A percentile compares a stretch with the other conserved stretches of the same genome.
Evolutionary conservation across 1,140 invertebrate species (phyloP).

Genomic region (Cephus cinctus): DNA sequence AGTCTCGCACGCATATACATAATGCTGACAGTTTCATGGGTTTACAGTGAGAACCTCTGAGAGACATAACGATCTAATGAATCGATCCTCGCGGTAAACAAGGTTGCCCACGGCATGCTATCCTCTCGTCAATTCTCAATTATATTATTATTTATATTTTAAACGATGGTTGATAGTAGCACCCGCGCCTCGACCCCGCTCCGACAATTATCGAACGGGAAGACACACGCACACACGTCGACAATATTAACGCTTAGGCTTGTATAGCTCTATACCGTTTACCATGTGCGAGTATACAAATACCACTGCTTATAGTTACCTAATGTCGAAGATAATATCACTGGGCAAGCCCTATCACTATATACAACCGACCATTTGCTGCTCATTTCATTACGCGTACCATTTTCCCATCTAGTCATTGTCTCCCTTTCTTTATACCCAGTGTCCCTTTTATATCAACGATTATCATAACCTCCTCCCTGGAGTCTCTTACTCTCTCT

Average conservation of each 20-base stretch:
- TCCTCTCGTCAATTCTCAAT: conserved; percentile 40
- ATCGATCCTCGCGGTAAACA: conserved; percentile 28
- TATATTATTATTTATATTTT: conserved; percentile 34
- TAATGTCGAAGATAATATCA: conserved; percentile 12
- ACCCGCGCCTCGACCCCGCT: too few relatives aligned
- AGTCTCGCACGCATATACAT: too few relatives aligned
- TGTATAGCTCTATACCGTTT: neutral
- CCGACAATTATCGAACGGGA: too few relatives aligned
- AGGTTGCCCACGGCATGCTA: conserved; percentile 24
- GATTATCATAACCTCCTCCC: too few relatives aligned
- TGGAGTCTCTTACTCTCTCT: too few relatives aligned
- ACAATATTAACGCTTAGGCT: too few relatives aligned
- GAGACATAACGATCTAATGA: conserved; percentile 5
- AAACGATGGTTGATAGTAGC: too few relatives aligned
- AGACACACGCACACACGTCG: too few relatives aligned
- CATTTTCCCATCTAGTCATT: conserved; percentile 12
- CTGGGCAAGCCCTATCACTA: conserved; percentile 6
- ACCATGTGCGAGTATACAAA: neutral
- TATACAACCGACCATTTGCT: conserved; percentile 11
- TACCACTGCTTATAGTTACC: conserved; percentile 6
- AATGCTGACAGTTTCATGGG: too few relatives aligned
- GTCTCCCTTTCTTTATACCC: too few relatives aligned
- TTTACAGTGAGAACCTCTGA: neutral
- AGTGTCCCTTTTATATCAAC: too few relatives aligned
- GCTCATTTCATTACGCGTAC: conserved; percentile 14